Base-by-base conservation (phyloP, 2,797 vertebrate genomes). In the Dromococcyx pavoninus region DNA sequence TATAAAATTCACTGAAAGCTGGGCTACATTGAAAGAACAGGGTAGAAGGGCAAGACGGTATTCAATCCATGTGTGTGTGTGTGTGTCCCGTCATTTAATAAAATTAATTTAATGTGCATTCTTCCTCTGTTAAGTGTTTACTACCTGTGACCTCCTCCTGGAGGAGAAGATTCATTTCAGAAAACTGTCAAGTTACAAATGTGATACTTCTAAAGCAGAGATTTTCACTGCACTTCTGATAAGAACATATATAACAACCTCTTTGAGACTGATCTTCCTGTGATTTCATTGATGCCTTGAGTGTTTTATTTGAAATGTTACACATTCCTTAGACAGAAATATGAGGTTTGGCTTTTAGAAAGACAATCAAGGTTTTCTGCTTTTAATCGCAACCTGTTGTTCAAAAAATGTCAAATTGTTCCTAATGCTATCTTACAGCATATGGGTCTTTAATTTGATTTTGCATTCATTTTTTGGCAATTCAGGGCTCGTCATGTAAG, bases 321-420 rank as follows among this genome's bases (percentile, higher is more conserved):
- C 89, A 94, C 88, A 96, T 94, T 94, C 70, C 83, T 94, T 95
- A 95, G 73, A 93, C 90, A 95, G 91, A 97, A 91, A 64, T 84
- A 83, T 72, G 71, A 94, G 16, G 28, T 69, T 85, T 81, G 89
- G 85, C 91, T 97, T 98, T 97, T 94, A 97, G 97, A 92, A 97
- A 97, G 94, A 97, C 96, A 97, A 96, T 97, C 94, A 95, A 96
- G 81, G 78, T 97, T 98, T 98, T 96, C 97, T 96, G 97, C 92
- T 98, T 97, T 97, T 98, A 98, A 97, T 97, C 91, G 91, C 97
- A 97, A 97, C 98, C 97, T 98, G 97, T 96, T 98, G 95, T 96
- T 98, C 97, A 97, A 97, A 97, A 98, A 97, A 98, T 97, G 96
- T 98, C 97, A 98, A 96, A 97, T 96, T 91, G 51, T 95, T 98